These are phyloP conservation scores for Plebejus melissa DNA, from an alignment of 2,888 invertebrate genomes.

Conservation along the genomic window DNA sequence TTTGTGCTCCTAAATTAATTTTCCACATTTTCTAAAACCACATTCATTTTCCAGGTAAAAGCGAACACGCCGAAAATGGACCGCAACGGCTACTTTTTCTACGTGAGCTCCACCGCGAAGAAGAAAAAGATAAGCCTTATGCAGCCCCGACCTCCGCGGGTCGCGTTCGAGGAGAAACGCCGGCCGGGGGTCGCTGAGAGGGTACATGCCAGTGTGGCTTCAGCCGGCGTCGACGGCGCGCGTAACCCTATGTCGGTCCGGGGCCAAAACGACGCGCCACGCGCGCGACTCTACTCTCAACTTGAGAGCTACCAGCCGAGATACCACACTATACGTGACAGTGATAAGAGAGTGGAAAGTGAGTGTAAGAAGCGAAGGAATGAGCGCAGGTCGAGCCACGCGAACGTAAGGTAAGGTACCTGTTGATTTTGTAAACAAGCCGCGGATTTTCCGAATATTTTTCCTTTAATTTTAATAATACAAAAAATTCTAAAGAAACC, in stretches of 20 bases:
- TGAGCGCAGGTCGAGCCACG: slow-evolving; percentile 58
- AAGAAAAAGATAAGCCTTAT: slow-evolving; percentile 76
- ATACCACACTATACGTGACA: slow-evolving; percentile 74
- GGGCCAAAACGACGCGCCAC: slow-evolving; percentile 61
- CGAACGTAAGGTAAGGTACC: slow-evolving; percentile 30
- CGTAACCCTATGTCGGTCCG: slow-evolving; percentile 62
- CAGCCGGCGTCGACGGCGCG: slow-evolving; percentile 53
- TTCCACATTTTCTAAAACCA: neutral
- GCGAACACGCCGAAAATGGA: slow-evolving; percentile 73
- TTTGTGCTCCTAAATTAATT: neutral
- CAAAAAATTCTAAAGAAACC: too few relatives aligned
- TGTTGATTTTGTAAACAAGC: slow-evolving; percentile 32
- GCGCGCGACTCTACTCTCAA: slow-evolving; percentile 69
- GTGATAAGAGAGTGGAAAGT: slow-evolving; percentile 72
- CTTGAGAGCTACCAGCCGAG: slow-evolving; percentile 75
- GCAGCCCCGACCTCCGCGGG: slow-evolving; percentile 70
- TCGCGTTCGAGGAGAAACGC: slow-evolving; percentile 69
- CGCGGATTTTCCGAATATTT: neutral
- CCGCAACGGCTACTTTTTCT: slow-evolving; percentile 73
- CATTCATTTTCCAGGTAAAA: slow-evolving; percentile 57
- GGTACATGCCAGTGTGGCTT: slow-evolving; percentile 58
- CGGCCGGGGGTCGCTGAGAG: slow-evolving; percentile 64
- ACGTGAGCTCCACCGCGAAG: slow-evolving; percentile 72
- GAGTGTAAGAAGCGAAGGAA: slow-evolving; percentile 62
- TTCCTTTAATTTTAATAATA: neutral